These are phyloP conservation scores for Ernsta delagoae DNA, from an alignment of 2,888 invertebrate species.

Conservation along the genomic window DNA sequence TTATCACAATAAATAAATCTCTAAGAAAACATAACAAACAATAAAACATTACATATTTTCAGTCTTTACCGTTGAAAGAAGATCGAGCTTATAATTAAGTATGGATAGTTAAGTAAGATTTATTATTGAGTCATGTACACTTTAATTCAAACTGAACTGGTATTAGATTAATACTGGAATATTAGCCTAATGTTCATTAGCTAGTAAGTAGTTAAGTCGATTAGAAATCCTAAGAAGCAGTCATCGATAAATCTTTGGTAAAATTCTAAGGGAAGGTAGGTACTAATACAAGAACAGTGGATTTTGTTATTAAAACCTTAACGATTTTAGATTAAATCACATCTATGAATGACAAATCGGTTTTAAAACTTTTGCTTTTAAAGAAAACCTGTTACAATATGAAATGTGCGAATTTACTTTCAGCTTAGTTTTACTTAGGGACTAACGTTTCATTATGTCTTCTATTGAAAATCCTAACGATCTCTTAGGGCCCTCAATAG, in stretches of 20 bases:
- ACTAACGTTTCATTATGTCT: conserved; percentile 94
- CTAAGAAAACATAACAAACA: conserved; percentile 74
- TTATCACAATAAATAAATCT: conserved; percentile 82
- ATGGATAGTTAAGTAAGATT: conserved; percentile 26
- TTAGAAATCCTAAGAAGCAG: conserved; percentile 43
- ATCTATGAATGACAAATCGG: conserved; percentile 9
- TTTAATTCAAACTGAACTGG: conserved; percentile 28
- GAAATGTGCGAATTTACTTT: conserved; percentile 40
- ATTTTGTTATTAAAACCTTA: conserved; percentile 20
- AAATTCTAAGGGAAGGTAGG: conserved; percentile 49
- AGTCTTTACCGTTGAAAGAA: conserved; percentile 73
- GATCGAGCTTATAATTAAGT: conserved; percentile 43
- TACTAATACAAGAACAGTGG: conserved; percentile 32
- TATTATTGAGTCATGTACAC: conserved; percentile 13
- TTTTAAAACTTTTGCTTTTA: conserved; percentile 25
- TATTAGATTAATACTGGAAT: conserved; percentile 35
- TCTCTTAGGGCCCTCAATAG: conserved; percentile 71
- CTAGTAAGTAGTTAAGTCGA: conserved; percentile 31
- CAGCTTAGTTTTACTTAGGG: conserved; percentile 35
- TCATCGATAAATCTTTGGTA: conserved; percentile 66
- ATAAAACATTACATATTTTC: conserved; percentile 71
- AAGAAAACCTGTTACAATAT: conserved; percentile 39
- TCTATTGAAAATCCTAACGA: conserved; percentile 93
- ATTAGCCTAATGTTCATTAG: conserved; percentile 28
- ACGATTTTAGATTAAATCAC: not conserved